Evolutionary conservation across 2,113 vertebrate species (phyloP).

Genomic region (Sinocyclocheilus anophthalmus): DNA sequence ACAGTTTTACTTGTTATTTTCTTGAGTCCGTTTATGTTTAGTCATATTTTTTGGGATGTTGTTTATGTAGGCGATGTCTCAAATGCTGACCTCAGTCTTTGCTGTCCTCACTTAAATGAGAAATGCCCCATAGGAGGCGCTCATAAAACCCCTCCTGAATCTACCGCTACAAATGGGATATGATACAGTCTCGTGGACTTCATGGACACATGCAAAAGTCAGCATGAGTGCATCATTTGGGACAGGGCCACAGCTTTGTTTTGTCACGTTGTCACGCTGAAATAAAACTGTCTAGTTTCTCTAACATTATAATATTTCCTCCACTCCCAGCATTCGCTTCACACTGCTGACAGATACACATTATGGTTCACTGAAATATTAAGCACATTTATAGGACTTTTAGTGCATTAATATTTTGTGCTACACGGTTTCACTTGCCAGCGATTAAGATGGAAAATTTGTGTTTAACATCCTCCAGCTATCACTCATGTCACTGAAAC

Average conservation of each 20-base stretch:
- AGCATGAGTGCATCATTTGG: neutral
- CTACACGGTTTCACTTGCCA: neutral
- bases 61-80: neutral
- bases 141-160: neutral
- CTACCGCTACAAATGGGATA: neutral
- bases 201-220: neutral
- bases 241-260: neutral
- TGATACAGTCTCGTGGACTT: neutral
- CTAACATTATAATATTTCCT: neutral
- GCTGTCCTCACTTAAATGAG: neutral
- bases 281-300: neutral
- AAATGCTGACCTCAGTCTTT: neutral
- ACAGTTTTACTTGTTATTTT: neutral
- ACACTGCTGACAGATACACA: neutral
- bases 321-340: neutral
- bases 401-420: slow-evolving; percentile 2
- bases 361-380: neutral
- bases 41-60: neutral
- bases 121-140: neutral
- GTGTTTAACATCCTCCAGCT: neutral
- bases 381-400: slow-evolving; percentile 5
- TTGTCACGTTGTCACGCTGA: neutral
- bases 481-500: neutral
- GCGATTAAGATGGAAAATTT: neutral
- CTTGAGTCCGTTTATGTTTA: neutral